phyloP scores from a whole-genome alignment of 2,888 invertebrate genomes.

The Hermaeophaga mercurialis region DNA sequence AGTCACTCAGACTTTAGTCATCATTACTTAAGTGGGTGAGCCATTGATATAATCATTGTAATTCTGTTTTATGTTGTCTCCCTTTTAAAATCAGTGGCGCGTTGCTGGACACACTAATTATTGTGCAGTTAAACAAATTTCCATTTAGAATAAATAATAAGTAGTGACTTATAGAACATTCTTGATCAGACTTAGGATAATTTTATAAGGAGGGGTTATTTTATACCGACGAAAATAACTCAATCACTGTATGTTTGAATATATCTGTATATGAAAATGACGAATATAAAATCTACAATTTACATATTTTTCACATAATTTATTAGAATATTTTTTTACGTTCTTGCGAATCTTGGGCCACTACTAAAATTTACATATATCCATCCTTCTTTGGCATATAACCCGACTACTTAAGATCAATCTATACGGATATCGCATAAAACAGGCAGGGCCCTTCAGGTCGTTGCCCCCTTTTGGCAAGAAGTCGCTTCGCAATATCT shows the following conservation, averaged over 20 bases:
- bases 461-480: constrained; percentile 32
- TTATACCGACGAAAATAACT: too few species aligned
- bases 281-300: constrained; percentile 8
- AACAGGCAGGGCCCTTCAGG: constrained; percentile 30
- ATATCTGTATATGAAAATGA: too few species aligned
- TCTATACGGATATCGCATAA: constrained; percentile 32
- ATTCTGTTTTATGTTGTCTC: constrained; percentile 19
- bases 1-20: constrained; percentile 36
- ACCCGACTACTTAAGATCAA: constrained; percentile 26
- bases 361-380: constrained; percentile 28
- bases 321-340: constrained; percentile 24
- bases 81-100: neutral
- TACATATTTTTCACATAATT: constrained; percentile 17
- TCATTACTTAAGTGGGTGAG: constrained; percentile 49
- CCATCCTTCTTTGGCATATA: constrained; percentile 20
- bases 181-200: too few species aligned
- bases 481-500: constrained; percentile 25
- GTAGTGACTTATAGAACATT: too few species aligned
- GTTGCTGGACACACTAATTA: neutral
- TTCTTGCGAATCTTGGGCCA: neutral
- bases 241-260: too few species aligned
- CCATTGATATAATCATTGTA: constrained; percentile 43
- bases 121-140: too few species aligned
- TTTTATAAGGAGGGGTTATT: too few species aligned
- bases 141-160: too few species aligned